These are phyloP conservation scores for Perca flavescens DNA, from an alignment of 2,113 vertebrate genomes.

Conservation along the genomic window DNA sequence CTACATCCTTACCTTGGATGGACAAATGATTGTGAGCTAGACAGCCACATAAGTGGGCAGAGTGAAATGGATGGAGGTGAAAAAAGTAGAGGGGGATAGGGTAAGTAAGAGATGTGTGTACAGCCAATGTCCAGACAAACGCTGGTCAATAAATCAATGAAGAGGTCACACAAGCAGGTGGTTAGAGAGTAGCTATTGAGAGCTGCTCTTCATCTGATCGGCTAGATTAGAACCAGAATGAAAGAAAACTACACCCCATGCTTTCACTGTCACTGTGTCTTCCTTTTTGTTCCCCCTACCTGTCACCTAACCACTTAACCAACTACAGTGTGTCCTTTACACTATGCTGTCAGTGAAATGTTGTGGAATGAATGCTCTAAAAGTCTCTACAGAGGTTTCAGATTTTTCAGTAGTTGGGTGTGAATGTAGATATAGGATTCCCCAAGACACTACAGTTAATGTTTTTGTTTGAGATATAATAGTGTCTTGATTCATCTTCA, in stretches of 20 bases:
- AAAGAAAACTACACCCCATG: conserved; percentile 15
- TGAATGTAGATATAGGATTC: conserved; percentile 54
- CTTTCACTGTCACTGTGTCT: conserved; percentile 6
- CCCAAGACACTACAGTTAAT: conserved; percentile 68
- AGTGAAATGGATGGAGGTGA: conserved; percentile 14
- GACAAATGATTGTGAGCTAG: conserved; percentile 1
- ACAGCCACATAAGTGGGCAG: not conserved
- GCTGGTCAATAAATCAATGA: conserved; percentile 77
- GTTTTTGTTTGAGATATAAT: conserved; percentile 77
- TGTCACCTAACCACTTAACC: not conserved
- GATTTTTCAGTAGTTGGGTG: conserved; percentile 17
- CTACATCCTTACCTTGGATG: not conserved
- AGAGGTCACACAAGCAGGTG: conserved; percentile 66
- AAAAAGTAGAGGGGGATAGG: not conserved
- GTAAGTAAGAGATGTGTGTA: conserved; percentile 20
- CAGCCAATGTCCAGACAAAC: conserved; percentile 63
- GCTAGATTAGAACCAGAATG: conserved; percentile 45
- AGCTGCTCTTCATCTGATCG: conserved; percentile 59
- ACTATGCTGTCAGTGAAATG: conserved; percentile 4
- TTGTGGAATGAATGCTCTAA: conserved; percentile 14
- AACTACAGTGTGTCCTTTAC: conserved; percentile 2
- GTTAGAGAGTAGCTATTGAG: conserved; percentile 61
- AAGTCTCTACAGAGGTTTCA: conserved; percentile 16
- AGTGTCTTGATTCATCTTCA: conserved; percentile 70
- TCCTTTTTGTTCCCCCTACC: not conserved